Percentiles rank a stretch among this genome's conserved stretches.
These are phyloP conservation scores for Lamellibrachia satsuma DNA, from an alignment of 2,888 invertebrate species.

Conservation along the genomic window DNA sequence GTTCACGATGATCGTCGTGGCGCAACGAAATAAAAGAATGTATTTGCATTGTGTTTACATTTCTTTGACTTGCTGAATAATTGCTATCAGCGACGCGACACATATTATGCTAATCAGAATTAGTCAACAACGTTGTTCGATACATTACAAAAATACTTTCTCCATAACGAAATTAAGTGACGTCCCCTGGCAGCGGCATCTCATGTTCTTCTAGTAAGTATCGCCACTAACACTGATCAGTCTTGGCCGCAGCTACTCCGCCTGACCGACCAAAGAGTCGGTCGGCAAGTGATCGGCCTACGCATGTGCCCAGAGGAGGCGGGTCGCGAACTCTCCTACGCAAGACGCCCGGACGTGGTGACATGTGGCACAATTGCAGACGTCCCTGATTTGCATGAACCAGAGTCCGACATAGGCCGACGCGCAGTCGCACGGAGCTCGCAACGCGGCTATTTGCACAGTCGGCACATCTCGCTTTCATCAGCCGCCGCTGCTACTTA, in stretches of 20 bases:
- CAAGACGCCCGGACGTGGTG: neutral
- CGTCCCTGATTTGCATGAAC: neutral
- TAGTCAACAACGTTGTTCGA: neutral
- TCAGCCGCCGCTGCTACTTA: neutral
- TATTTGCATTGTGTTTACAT: neutral
- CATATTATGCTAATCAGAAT: constrained; percentile 1
- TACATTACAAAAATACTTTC: neutral
- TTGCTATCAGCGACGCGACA: neutral
- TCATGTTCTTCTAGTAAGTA: neutral
- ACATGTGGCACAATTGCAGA: neutral
- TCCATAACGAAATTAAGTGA: neutral
- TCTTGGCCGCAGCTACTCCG: neutral
- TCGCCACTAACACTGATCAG: neutral
- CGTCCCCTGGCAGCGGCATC: neutral
- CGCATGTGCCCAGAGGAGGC: neutral
- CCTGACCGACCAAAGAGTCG: neutral
- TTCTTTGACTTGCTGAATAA: neutral
- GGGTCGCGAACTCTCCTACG: neutral
- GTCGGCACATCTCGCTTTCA: constrained; percentile 1
- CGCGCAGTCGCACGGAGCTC: neutral
- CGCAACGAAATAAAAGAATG: neutral
- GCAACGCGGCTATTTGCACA: neutral
- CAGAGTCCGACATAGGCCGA: neutral
- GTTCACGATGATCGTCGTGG: neutral
- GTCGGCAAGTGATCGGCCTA: neutral